Evolutionary conservation across 2,797 vertebrate species (phyloP).

Genomic region (Petrocephalus schoutedeni): DNA sequence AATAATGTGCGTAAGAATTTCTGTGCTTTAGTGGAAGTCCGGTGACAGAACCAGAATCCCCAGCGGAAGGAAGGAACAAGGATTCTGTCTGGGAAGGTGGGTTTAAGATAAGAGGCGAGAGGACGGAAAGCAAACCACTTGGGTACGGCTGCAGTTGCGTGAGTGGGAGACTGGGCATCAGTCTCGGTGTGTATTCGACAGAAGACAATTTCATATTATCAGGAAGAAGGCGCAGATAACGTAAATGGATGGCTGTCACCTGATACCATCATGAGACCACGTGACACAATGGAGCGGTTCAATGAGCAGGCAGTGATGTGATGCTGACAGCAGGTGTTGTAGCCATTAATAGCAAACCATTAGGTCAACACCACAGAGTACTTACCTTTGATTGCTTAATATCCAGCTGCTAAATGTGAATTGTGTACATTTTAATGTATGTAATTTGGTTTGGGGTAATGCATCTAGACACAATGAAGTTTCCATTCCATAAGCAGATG

Average conservation of each 20-base stretch:
- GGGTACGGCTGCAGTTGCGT: not conserved
- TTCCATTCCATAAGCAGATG: not conserved
- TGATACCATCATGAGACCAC: not conserved
- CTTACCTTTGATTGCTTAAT: not conserved
- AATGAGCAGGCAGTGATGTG: not conserved
- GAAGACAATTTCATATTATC: not conserved
- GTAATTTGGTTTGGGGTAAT: not conserved
- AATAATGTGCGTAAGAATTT: not conserved
- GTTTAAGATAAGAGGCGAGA: not conserved
- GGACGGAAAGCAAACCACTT: not conserved
- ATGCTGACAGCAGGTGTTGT: not conserved
- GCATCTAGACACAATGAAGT: not conserved
- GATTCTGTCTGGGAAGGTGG: not conserved
- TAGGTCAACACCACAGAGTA: not conserved
- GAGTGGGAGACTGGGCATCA: not conserved
- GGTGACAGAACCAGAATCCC: not conserved
- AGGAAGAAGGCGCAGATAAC: not conserved
- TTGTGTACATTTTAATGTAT: not conserved
- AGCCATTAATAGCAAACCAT: not conserved
- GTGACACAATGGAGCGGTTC: not conserved
- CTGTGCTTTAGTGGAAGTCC: not conserved
- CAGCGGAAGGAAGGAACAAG: not conserved
- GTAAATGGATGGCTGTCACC: not conserved
- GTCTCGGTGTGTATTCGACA: not conserved
- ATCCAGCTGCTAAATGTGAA: not conserved